Evolutionary conservation across 2,113 vertebrate genomes (phyloP).

Genomic region (Clarias macrocephalus): DNA sequence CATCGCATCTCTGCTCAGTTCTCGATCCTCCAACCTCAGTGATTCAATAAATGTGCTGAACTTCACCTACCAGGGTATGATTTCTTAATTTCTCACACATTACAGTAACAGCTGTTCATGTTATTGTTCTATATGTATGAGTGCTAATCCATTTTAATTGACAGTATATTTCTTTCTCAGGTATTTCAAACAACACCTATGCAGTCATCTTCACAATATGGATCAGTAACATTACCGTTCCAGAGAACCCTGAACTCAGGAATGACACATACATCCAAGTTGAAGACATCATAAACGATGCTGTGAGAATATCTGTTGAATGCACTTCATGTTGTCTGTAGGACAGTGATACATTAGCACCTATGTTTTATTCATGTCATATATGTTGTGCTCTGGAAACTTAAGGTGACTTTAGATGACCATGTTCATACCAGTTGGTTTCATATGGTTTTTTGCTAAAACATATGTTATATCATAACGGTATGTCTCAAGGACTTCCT

Average conservation of each 20-base stretch:
- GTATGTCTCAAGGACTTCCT: no score
- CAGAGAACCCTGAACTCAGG: conserved; percentile 6
- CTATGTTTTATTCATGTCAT: no score
- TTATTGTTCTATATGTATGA: no score
- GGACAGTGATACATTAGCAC: not conserved
- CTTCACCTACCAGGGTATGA: not conserved
- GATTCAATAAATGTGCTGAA: conserved; percentile 18
- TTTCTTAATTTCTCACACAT: no score
- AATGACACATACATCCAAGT: not conserved
- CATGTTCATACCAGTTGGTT: no score
- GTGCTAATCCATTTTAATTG: no score
- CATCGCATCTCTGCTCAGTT: not conserved
- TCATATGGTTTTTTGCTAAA: no score
- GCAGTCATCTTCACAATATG: not conserved
- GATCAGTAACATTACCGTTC: not conserved
- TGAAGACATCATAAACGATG: not conserved
- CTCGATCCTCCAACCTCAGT: not conserved
- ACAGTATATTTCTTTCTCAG: no score
- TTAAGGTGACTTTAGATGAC: no score
- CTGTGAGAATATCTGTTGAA: not conserved
- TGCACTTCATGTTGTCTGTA: not conserved
- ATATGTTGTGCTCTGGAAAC: no score
- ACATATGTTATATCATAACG: no score
- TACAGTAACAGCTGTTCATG: not conserved
- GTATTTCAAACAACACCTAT: not conserved